phyloP scores from a whole-genome alignment of 2,113 vertebrate genomes.

The Diphyllodes magnificus region DNA sequence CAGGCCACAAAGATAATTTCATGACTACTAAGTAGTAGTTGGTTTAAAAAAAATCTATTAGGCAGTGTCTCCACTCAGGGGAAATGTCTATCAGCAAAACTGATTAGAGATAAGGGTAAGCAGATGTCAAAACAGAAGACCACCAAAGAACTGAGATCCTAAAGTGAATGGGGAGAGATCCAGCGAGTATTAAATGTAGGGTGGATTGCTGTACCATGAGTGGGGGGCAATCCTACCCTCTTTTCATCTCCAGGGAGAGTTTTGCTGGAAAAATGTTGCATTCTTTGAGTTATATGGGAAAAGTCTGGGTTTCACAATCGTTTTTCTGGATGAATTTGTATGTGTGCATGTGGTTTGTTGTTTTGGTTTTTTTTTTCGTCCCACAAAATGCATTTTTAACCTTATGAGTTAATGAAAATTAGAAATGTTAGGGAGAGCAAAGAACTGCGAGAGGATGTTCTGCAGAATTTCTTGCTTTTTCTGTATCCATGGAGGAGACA shows the following conservation, averaged over 20 bases:
- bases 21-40: conserved; percentile 43
- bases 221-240: not conserved
- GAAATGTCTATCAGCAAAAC: conserved; percentile 65
- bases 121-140: conserved; percentile 65
- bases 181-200: conserved; percentile 8
- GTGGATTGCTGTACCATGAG: not conserved
- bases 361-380: not conserved
- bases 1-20: conserved; percentile 57
- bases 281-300: not conserved
- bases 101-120: conserved; percentile 68
- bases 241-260: not conserved
- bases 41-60: conserved; percentile 40
- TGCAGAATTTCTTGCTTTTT: not conserved
- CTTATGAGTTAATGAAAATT: not conserved
- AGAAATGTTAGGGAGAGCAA: not conserved
- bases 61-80: not conserved
- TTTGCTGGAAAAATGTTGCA: not conserved
- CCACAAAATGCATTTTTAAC: not conserved
- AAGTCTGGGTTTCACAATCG: not conserved
- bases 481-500: fast-evolving
- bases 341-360: not conserved
- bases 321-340: not conserved
- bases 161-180: not conserved
- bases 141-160: conserved; percentile 56
- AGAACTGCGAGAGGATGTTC: not conserved